These are phyloP conservation scores for Melopsittacus undulatus DNA, from an alignment of 2,797 vertebrate species.

Conservation along the genomic window DNA sequence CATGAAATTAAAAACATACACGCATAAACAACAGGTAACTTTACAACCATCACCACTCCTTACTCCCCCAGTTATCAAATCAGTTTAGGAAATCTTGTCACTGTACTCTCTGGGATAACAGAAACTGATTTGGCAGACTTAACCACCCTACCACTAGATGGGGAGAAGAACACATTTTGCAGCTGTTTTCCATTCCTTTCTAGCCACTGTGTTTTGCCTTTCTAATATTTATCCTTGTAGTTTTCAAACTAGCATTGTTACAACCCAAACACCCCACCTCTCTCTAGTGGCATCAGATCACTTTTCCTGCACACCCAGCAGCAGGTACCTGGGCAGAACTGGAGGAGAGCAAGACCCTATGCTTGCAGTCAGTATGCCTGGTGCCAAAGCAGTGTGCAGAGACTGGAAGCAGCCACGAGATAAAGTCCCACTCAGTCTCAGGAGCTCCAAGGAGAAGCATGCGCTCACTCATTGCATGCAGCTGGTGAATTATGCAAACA, in stretches of 20 bases:
- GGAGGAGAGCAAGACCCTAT: neutral
- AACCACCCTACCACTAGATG: neutral
- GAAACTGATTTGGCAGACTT: neutral
- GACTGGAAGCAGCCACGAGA: neutral
- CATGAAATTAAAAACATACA: neutral
- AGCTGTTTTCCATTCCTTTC: neutral
- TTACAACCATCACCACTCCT: neutral
- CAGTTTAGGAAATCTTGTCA: neutral
- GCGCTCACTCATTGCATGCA: neutral
- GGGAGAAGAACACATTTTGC: neutral
- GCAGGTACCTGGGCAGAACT: neutral
- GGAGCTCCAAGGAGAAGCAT: neutral
- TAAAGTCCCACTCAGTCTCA: neutral
- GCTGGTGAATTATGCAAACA: accelerated
- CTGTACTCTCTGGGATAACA: neutral
- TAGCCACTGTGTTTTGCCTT: neutral
- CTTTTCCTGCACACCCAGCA: neutral
- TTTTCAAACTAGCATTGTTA: neutral
- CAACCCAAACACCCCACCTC: neutral
- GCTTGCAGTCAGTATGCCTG: accelerated
- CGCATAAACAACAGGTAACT: neutral
- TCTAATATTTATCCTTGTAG: neutral
- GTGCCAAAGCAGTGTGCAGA: neutral
- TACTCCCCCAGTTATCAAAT: neutral
- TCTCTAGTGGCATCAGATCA: neutral